Evolutionary conservation across 1,140 invertebrate genomes (phyloP).

Genomic region (Kradibia gibbosae): DNA sequence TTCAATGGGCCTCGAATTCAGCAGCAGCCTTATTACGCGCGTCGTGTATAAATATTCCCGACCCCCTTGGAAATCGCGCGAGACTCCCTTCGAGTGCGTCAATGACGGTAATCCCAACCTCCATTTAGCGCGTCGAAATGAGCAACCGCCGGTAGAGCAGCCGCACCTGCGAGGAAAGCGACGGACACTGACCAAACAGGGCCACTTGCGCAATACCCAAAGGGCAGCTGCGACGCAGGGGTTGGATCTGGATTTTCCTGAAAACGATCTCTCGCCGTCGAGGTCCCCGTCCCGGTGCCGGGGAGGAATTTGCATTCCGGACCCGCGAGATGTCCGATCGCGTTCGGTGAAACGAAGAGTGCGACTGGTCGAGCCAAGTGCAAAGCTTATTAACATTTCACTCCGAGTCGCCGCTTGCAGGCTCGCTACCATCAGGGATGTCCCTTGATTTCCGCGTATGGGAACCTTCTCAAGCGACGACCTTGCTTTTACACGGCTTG

Average conservation of each 20-base stretch:
- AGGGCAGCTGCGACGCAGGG: neutral
- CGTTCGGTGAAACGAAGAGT: no score
- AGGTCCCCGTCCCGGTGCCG: neutral
- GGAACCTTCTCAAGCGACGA: no score
- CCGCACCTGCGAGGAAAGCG: constrained; percentile 1
- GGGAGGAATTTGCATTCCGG: neutral
- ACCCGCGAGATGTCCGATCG: neutral
- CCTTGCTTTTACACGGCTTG: no score
- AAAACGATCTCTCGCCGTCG: no score
- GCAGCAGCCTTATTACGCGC: neutral
- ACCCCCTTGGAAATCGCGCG: constrained; percentile 1
- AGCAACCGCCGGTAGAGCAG: constrained; percentile 26
- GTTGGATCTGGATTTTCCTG: constrained; percentile 7
- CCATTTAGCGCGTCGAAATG: constrained; percentile 16
- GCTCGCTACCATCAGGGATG: no score
- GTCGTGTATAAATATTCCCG: constrained; percentile 13
- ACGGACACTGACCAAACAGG: constrained; percentile 38
- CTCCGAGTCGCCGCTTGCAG: no score
- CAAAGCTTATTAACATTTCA: no score
- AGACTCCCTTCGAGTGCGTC: constrained; percentile 6
- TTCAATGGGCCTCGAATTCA: constrained; percentile 13
- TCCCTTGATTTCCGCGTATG: no score
- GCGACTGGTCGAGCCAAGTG: neutral
- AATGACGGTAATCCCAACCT: constrained; percentile 40
- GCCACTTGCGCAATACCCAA: neutral